A percentile compares a stretch with the other conserved stretches of the same genome.
phyloP scores from a whole-genome alignment of 2,888 invertebrate genomes.

The Sympetrum striolatum region DNA sequence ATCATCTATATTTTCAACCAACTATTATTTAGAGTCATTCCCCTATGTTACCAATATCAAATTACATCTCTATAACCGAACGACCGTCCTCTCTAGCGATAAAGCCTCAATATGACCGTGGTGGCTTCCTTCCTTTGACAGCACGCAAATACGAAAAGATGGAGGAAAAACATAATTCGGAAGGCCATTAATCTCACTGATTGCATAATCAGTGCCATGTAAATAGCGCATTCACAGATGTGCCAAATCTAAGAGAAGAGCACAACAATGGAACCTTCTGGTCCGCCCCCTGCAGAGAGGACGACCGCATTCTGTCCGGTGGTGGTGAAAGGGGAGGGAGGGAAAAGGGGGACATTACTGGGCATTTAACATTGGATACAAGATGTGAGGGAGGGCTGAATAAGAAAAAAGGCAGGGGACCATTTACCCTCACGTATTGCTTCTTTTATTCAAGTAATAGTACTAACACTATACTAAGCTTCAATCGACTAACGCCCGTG shows the following conservation, averaged over 20 bases:
- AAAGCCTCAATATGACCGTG: too few species aligned
- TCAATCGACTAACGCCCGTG: too few species aligned
- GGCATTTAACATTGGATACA: background rate
- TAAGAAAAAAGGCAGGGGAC: background rate
- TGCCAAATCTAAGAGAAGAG: background rate
- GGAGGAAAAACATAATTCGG: background rate
- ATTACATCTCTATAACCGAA: too few species aligned
- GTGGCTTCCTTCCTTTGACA: too few species aligned
- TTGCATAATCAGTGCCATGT: background rate
- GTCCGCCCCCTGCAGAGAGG: background rate
- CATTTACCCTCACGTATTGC: too few species aligned
- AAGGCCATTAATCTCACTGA: background rate
- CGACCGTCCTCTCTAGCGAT: too few species aligned
- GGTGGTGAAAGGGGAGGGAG: background rate
- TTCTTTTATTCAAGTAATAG: too few species aligned
- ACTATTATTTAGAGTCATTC: too few species aligned
- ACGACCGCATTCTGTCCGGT: background rate
- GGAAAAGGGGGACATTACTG: background rate
- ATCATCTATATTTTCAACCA: too few species aligned
- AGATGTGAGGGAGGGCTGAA: background rate
- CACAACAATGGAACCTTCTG: background rate
- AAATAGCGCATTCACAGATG: background rate
- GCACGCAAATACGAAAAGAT: background rate
- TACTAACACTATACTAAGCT: too few species aligned
- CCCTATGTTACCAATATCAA: too few species aligned